Percentiles rank a stretch among this genome's conserved stretches.
Conservation (phyloP, 2,888 invertebrate genomes). For the Blastobasis lacticolella region DNA sequence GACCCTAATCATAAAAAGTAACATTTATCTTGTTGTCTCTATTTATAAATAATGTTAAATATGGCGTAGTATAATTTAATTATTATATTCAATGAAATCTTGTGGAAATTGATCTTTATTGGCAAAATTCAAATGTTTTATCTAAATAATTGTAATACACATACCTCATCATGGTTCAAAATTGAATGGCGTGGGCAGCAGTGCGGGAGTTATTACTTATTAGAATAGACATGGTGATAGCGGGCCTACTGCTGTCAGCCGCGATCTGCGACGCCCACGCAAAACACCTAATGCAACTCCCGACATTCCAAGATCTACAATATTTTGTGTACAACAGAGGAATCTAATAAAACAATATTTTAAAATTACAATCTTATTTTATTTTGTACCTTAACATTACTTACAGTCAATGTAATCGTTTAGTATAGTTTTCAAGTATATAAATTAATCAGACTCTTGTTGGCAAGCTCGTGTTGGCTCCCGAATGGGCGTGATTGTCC, state of each 20-base stretch:
- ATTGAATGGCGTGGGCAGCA: too few species aligned
- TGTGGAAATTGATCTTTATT: conserved; percentile 14
- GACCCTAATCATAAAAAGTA: conserved; percentile 13
- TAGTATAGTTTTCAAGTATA: background rate
- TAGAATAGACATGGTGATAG: too few species aligned
- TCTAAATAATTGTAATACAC: conserved; percentile 6
- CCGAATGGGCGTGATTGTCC: too few species aligned
- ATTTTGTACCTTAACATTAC: conserved; percentile 35
- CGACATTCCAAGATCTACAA: conserved; percentile 29
- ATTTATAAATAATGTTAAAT: too few species aligned
- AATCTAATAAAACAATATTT: conserved; percentile 38
- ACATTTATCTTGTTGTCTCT: too few species aligned
- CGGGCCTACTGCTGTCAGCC: too few species aligned
- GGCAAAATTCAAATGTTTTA: conserved; percentile 9
- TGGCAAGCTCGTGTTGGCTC: conserved; percentile 37
- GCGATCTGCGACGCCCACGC: too few species aligned
- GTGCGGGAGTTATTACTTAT: too few species aligned
- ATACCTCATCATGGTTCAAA: background rate
- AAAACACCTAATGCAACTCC: too few species aligned
- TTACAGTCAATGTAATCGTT: conserved; percentile 18
- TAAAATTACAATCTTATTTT: conserved; percentile 43
- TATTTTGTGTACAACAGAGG: conserved; percentile 30
- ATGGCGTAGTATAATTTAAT: too few species aligned
- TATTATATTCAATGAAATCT: too few species aligned
- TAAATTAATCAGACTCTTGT: conserved; percentile 53